These are phyloP conservation scores for Ciconia stormi DNA, from an alignment of 2,113 vertebrate genomes.

Conservation along the genomic window DNA sequence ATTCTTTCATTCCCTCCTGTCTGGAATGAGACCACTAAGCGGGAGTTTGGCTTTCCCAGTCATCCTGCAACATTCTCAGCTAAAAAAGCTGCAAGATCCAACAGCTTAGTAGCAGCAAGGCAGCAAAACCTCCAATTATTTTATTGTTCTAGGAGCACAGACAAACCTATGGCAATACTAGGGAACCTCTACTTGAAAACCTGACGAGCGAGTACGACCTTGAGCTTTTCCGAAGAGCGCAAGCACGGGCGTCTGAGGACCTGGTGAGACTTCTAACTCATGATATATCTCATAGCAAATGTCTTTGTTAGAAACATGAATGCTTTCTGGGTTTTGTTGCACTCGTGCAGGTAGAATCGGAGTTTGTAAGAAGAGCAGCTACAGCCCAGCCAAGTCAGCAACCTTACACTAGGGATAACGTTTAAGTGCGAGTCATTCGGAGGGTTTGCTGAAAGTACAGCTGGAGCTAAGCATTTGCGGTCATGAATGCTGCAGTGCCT, in stretches of 20 bases:
- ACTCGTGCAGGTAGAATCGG: not conserved
- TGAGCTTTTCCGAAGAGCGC: slow-evolving; percentile 96
- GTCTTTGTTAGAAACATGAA: not conserved
- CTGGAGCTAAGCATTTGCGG: not conserved
- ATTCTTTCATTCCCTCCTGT: not conserved
- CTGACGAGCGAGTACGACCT: slow-evolving; percentile 98
- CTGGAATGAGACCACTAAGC: not conserved
- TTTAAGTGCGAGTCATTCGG: not conserved
- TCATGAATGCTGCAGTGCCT: not conserved
- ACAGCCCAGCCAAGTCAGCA: not conserved
- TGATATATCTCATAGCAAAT: not conserved
- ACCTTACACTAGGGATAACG: rapidly evolving
- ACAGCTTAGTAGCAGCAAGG: not conserved
- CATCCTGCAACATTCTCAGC: not conserved
- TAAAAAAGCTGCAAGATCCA: not conserved
- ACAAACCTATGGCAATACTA: slow-evolving; percentile 88
- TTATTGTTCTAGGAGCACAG: slow-evolving; percentile 85
- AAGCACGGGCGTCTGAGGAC: slow-evolving; percentile 95
- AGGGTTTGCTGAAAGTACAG: not conserved
- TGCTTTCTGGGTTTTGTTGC: not conserved
- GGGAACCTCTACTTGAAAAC: slow-evolving; percentile 95
- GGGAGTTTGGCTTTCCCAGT: not conserved
- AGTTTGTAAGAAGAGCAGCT: not conserved
- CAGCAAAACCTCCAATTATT: not conserved
- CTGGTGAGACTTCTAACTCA: slow-evolving; percentile 78